Conservation (phyloP, 2,113 vertebrate genomes). For the Aleadryas rufinucha region DNA sequence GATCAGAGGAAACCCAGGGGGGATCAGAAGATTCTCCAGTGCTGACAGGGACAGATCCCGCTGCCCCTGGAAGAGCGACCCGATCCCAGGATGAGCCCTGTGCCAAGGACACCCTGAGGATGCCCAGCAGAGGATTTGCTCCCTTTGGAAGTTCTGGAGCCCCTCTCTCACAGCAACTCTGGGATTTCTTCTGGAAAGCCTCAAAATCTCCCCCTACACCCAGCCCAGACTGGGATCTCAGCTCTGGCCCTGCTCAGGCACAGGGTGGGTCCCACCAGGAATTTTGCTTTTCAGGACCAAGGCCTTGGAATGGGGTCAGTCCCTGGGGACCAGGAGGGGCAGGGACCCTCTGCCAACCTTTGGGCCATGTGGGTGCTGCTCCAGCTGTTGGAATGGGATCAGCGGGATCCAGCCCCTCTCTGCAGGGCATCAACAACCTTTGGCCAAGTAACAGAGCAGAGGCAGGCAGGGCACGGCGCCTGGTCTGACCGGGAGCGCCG, state of each 20-base stretch:
- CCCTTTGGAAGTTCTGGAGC: neutral
- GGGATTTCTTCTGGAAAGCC: neutral
- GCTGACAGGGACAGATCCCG: fast-evolving
- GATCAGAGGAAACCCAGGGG: neutral
- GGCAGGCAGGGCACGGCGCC: fast-evolving
- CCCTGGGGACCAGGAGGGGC: neutral
- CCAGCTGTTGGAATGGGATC: neutral
- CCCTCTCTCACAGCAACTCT: neutral
- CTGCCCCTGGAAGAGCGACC: neutral
- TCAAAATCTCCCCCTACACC: neutral
- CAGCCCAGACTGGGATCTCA: neutral
- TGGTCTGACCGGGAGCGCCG: fast-evolving
- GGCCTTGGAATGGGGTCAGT: neutral
- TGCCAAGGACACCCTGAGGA: neutral
- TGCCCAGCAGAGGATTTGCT: neutral
- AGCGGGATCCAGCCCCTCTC: neutral
- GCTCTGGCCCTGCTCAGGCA: neutral
- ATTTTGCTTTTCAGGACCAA: neutral
- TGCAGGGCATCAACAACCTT: neutral
- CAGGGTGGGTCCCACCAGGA: neutral
- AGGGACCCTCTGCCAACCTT: neutral
- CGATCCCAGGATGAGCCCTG: neutral
- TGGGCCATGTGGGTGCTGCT: neutral
- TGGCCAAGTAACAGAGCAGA: fast-evolving
- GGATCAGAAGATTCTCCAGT: neutral